Evolutionary conservation across 2,113 vertebrate species (phyloP), one percentile per base, ranked within the genome.

Genomic region (Calypte anna): DNA sequence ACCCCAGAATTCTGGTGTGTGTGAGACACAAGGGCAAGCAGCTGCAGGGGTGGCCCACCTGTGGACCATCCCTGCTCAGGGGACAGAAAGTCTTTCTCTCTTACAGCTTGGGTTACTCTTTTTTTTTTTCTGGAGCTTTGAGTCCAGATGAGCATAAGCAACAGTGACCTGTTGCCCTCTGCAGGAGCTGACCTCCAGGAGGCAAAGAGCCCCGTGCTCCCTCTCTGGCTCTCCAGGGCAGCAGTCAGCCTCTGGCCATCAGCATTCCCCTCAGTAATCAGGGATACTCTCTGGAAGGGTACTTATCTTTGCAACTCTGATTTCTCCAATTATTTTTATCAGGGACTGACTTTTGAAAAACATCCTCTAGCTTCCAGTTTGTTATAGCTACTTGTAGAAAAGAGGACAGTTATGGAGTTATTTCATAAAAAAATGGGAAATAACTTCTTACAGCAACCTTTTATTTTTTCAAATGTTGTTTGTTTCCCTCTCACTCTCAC

Each of bases 301-400:
- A 68, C 25, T 30, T 58, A 62, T 24, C 54, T 91, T 82, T 22
- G 21, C 95, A 96, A 95, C 82, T 79, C 54, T 53, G 67, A 87
- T 79, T 91, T 90, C 66, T 84, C 36, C 57, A 79, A 81, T 91
- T 84, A 82, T 48, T 68, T 94, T 95, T 69, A 23, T 64, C 70
- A 88, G 64, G 77, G 90, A 87, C 8, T 95, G 83, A 93, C 83
- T 81, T 78, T 92, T 78, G 70, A 86, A 86, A 96, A 93, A 83
- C 64, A 76, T 89, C 59, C 75, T 91, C 51, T 85, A 76, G 63
- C 69, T 91, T 79, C 74, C 36, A 83, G 55, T 31, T 86, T 74
- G n/a, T 78, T 67, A 62, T 38, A 94, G 87, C 61, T 57, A 87
- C 57, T 86, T 75, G 40, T 18, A 38, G 75, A 87, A 43, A 77